Percentiles rank a stretch among this genome's conserved stretches.
phyloP scores from a whole-genome alignment of 2,797 vertebrate species.

The Knipowitschia caucasica region DNA sequence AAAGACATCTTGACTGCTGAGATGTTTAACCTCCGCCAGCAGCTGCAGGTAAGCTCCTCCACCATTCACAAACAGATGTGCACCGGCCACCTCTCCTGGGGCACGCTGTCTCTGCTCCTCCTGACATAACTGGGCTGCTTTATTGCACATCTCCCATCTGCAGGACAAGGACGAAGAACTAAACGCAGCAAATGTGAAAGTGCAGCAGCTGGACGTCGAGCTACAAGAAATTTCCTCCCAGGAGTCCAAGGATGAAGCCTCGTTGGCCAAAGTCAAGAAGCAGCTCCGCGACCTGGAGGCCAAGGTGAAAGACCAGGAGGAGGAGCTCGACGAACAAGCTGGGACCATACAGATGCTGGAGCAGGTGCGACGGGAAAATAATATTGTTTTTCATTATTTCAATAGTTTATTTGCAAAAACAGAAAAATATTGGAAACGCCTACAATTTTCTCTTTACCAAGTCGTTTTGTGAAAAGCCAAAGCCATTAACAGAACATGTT shows the following conservation, averaged over 20 bases:
- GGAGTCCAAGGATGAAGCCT: slow-evolving; percentile 96
- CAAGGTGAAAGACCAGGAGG: slow-evolving; percentile 97
- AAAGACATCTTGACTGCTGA: slow-evolving; percentile 88
- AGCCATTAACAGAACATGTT: too few species aligned
- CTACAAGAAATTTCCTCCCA: slow-evolving; percentile 94
- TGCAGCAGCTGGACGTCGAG: slow-evolving; percentile 89
- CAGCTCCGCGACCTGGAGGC: slow-evolving; percentile 93
- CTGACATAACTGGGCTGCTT: slow-evolving; percentile 36
- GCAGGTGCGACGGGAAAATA: slow-evolving; percentile 77
- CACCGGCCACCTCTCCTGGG: slow-evolving; percentile 21
- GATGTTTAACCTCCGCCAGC: slow-evolving; percentile 88
- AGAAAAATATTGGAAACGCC: too few species aligned
- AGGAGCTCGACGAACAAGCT: slow-evolving; percentile 97
- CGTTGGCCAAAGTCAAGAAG: slow-evolving; percentile 91
- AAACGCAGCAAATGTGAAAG: slow-evolving; percentile 76
- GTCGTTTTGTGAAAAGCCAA: too few species aligned
- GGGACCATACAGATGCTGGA: slow-evolving; percentile 96
- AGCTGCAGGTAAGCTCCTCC: slow-evolving; percentile 81
- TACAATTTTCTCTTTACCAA: too few species aligned
- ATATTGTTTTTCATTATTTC: neutral
- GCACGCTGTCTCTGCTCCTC: slow-evolving; percentile 21
- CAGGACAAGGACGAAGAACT: slow-evolving; percentile 83
- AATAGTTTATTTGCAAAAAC: too few species aligned
- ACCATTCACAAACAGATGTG: slow-evolving; percentile 15
- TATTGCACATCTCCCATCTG: slow-evolving; percentile 11